phyloP scores from a whole-genome alignment of 23 tunicate species.

The Halocynthia roretzi region DNA sequence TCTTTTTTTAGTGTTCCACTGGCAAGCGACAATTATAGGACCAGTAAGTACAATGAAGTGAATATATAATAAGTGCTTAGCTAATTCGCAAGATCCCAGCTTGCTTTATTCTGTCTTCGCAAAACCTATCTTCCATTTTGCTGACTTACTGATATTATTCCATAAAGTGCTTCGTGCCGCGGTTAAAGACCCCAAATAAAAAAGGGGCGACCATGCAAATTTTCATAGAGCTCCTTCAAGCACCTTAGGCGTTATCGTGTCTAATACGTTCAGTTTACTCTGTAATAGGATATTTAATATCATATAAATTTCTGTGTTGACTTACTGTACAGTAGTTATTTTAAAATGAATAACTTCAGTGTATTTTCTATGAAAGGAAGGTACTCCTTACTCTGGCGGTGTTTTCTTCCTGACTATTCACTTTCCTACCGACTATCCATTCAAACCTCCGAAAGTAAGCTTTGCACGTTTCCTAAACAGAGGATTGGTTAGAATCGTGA shows the following conservation, averaged over 20 bases:
- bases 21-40: slow-evolving; percentile 75
- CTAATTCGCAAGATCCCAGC: slow-evolving; percentile 29
- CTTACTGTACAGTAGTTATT: background rate
- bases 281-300: too few relatives aligned
- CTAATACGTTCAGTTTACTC: background rate
- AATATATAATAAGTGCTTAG: slow-evolving; percentile 32
- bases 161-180: too few relatives aligned
- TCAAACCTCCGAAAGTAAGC: slow-evolving; percentile 74
- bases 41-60: slow-evolving; percentile 38
- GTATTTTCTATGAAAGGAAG: slow-evolving; percentile 25
- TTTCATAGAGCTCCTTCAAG: too few relatives aligned
- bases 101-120: slow-evolving; percentile 42
- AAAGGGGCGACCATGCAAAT: too few relatives aligned
- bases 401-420: slow-evolving; percentile 68
- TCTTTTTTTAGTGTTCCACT: slow-evolving; percentile 54
- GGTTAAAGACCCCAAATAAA: too few relatives aligned
- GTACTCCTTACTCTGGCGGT: slow-evolving; percentile 60
- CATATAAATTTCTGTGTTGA: background rate
- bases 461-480: background rate
- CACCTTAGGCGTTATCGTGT: too few relatives aligned
- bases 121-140: too few relatives aligned
- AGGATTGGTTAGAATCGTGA: background rate
- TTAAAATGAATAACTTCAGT: background rate
- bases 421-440: slow-evolving; percentile 88
- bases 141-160: too few relatives aligned